A percentile compares a stretch with the other conserved stretches of the same genome.
Evolutionary conservation across 2,113 vertebrate genomes (phyloP).

Genomic region (Rallus limicola): DNA sequence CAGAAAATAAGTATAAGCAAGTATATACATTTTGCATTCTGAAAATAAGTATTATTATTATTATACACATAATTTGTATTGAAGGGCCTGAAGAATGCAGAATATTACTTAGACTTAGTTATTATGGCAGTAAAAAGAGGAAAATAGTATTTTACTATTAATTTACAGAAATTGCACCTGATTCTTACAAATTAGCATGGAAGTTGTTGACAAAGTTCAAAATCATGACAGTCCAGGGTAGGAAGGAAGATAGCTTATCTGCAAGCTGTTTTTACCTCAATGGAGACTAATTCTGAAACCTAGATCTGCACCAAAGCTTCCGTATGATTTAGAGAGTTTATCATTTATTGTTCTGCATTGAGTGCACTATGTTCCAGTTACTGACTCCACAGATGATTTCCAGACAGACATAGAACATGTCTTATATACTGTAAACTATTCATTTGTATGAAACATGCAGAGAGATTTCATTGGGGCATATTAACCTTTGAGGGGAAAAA

Average conservation of each 20-base stretch:
- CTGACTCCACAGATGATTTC: background rate
- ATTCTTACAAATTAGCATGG: background rate
- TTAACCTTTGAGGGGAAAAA: background rate
- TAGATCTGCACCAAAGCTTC: background rate
- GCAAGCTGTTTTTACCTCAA: background rate
- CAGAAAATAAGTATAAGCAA: background rate
- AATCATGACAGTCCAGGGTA: background rate
- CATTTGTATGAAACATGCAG: background rate
- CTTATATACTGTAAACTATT: background rate
- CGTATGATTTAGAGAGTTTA: background rate
- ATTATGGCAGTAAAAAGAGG: background rate
- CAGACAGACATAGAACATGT: background rate
- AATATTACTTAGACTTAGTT: background rate
- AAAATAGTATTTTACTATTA: background rate
- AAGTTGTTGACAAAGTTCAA: background rate
- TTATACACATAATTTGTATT: background rate
- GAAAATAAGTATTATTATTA: background rate
- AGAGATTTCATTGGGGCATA: background rate
- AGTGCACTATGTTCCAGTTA: background rate
- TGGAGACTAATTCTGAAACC: background rate
- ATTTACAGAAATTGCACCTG: background rate
- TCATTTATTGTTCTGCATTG: background rate
- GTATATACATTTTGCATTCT: background rate
- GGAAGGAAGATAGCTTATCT: background rate
- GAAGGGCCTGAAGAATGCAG: background rate